phyloP scores from a whole-genome alignment of 2,888 invertebrate species.

The Calliscelio sp. region DNA sequence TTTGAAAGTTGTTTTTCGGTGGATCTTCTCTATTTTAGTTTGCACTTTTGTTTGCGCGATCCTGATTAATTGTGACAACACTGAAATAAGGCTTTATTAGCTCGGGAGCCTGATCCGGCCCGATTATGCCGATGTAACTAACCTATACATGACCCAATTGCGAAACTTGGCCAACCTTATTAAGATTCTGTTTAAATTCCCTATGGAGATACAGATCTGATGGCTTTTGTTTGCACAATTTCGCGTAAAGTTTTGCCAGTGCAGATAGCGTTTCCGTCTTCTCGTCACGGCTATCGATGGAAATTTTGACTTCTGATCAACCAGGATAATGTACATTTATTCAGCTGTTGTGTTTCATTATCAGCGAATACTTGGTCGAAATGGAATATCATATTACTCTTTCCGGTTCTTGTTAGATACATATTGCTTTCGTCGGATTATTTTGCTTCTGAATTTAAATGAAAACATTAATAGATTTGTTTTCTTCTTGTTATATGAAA shows the following conservation, averaged over 20 bases:
- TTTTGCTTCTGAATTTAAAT: conserved; percentile 3
- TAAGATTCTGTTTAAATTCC: conserved; percentile 66
- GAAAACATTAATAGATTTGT: conserved; percentile 18
- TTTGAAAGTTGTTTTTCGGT: no score
- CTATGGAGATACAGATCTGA: conserved; percentile 55
- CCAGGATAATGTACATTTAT: conserved; percentile 30
- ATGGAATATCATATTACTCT: conserved; percentile 22
- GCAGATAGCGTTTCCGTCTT: conserved; percentile 42
- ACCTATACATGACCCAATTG: conserved; percentile 62
- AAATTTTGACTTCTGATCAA: conserved; percentile 51
- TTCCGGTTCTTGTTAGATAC: neutral
- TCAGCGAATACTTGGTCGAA: conserved; percentile 8
- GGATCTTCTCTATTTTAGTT: conserved; percentile 31
- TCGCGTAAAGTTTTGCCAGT: conserved; percentile 40
- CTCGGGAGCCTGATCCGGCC: conserved; percentile 32
- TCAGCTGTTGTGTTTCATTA: conserved; percentile 21
- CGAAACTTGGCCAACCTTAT: conserved; percentile 55
- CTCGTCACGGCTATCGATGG: conserved; percentile 44
- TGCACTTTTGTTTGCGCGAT: conserved; percentile 25
- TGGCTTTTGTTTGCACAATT: conserved; percentile 63
- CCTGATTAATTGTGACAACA: conserved; percentile 61
- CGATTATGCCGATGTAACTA: conserved; percentile 51
- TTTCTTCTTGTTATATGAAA: no score
- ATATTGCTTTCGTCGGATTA: neutral
- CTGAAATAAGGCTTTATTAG: conserved; percentile 31